phyloP scores from a whole-genome alignment of 2,113 vertebrate species.

The Guaruba guarouba region DNA sequence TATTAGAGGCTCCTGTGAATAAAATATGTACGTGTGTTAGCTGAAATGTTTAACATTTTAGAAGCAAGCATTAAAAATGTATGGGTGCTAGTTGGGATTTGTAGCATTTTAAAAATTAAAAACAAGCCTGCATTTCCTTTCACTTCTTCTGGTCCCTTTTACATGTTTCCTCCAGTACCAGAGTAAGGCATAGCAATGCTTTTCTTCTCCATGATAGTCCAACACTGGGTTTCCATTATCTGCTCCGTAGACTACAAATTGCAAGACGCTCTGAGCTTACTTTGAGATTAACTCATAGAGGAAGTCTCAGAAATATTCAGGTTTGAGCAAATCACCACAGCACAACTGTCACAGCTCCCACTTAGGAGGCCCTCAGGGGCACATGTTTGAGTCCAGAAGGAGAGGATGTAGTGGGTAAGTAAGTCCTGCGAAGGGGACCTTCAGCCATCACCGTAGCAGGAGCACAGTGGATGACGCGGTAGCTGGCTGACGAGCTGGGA shows the following conservation, averaged over 20 bases:
- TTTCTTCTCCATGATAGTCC: background rate
- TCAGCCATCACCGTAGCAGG: background rate
- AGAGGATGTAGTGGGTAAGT: background rate
- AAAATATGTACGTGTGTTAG: background rate
- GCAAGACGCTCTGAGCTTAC: background rate
- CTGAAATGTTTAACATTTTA: slow-evolving; percentile 28
- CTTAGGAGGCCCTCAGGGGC: background rate
- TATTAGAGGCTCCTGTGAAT: background rate
- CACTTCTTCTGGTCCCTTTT: background rate
- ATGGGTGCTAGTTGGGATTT: background rate
- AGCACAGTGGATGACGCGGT: rapidly evolving
- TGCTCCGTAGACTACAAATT: background rate
- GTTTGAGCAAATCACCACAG: background rate
- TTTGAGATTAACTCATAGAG: background rate
- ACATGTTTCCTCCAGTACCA: background rate
- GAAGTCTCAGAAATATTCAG: background rate
- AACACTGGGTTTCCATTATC: background rate
- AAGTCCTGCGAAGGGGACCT: background rate
- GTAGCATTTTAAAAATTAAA: background rate
- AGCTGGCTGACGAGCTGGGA: rapidly evolving
- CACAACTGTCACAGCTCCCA: background rate
- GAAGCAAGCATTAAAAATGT: slow-evolving; percentile 31
- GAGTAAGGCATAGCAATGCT: slow-evolving; percentile 11
- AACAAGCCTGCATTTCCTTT: slow-evolving; percentile 3
- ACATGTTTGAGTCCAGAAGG: background rate